A percentile compares a stretch with the other conserved stretches of the same genome.
These are phyloP conservation scores for Sarcophilus harrisii DNA, from an alignment of 2,797 vertebrate species.

Conservation along the genomic window DNA sequence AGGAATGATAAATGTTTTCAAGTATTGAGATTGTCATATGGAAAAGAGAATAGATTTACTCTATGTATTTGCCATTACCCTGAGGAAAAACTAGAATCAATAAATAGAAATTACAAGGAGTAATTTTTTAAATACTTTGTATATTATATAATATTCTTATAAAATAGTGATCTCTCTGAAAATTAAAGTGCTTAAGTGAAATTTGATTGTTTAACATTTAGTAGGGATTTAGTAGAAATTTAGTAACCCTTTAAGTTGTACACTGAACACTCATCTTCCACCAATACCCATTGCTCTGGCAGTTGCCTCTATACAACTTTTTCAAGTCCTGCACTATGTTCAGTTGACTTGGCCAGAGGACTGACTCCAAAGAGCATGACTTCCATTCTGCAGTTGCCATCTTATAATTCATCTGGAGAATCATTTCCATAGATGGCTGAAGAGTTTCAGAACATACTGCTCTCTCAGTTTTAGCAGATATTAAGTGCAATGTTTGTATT, in stretches of 20 bases:
- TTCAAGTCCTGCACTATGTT: constrained; percentile 86
- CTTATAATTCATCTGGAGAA: constrained; percentile 95
- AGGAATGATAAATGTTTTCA: neutral
- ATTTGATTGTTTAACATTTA: neutral
- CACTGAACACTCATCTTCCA: constrained; percentile 35
- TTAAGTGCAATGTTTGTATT: constrained; percentile 96
- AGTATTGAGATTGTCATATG: neutral
- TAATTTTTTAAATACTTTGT: neutral
- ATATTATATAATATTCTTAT: neutral
- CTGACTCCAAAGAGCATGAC: constrained; percentile 98
- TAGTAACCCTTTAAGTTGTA: neutral
- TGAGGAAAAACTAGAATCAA: neutral
- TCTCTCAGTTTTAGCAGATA: constrained; percentile 98
- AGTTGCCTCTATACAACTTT: constrained; percentile 74
- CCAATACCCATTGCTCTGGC: constrained; percentile 89
- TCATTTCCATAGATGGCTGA: constrained; percentile 93
- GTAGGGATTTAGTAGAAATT: neutral
- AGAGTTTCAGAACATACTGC: constrained; percentile 95
- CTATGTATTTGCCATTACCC: neutral
- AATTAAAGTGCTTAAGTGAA: neutral
- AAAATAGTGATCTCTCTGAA: neutral
- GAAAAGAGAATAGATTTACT: neutral
- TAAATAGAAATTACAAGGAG: neutral
- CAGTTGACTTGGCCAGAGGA: constrained; percentile 95
- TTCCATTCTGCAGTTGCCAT: constrained; percentile 95